phyloP scores from a whole-genome alignment of 2,113 vertebrate genomes.

The Etia nguti region DNA sequence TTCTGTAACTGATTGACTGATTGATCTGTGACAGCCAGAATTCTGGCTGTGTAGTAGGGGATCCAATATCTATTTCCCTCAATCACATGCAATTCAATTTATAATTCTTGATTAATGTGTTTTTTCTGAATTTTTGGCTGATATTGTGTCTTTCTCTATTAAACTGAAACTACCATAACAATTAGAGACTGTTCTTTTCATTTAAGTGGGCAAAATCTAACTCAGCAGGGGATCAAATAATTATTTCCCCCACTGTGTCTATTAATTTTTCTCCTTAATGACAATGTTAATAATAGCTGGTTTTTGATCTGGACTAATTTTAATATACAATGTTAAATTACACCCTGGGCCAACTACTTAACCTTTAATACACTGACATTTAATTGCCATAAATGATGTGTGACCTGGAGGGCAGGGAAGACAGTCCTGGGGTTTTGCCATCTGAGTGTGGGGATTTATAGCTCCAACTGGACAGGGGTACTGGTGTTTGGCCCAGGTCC shows the following conservation, averaged over 20 bases:
- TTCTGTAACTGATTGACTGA: not conserved
- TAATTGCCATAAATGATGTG: conserved; percentile 4
- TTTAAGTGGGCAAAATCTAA: not conserved
- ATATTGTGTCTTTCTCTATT: not conserved
- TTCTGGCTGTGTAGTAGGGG: not conserved
- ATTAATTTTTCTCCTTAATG: not conserved
- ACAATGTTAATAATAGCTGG: not conserved
- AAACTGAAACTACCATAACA: not conserved
- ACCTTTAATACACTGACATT: not conserved
- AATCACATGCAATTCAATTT: not conserved
- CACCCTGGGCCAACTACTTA: not conserved
- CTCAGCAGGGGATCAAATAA: not conserved
- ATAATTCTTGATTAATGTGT: too few relatives aligned
- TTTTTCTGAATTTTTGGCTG: too few relatives aligned
- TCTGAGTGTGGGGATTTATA: conserved; percentile 73
- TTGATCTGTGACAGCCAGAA: not conserved
- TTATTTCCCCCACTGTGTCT: not conserved
- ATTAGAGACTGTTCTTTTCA: not conserved
- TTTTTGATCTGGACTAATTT: not conserved
- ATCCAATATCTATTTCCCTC: not conserved
- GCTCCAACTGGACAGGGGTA: conserved; percentile 84
- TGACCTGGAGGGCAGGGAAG: conserved; percentile 83
- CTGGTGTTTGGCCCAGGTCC: conserved; percentile 76
- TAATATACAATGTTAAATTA: not conserved
- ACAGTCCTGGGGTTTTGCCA: conserved; percentile 71